Evolutionary conservation across 2,113 vertebrate genomes (phyloP), one percentile per base, ranked within the genome.

Genomic region (Platycercus adscitus): DNA sequence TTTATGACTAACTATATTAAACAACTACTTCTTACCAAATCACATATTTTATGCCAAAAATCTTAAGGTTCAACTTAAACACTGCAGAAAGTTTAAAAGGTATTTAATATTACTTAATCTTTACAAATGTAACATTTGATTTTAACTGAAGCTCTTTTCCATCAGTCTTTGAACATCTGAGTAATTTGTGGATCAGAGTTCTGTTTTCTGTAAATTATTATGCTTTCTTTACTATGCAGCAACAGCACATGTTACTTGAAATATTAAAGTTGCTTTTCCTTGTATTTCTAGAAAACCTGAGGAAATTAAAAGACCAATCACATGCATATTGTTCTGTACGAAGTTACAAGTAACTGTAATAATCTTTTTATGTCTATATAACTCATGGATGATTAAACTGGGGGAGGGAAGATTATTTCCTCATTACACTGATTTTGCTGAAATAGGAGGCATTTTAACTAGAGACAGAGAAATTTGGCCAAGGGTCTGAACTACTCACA

Each of bases 401-500:
- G 5, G 1, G 7, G 15, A 88, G 10, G 11, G n/a, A 85, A 73
- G 24, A 81, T 8, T 75, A 72, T 49, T 93, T n/a, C 33, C 82
- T 81, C 49, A 77, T 82, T 66, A 90, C 39, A 81, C 31, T 28
- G 56, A 89, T 86, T 97, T 73, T 70, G 15, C 37, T 68, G 64
- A 93, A 91, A 26, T 43, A 86, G 60, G 49, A 86, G 44, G 70
- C 5, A 61, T 76, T 85, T 89, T 86, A 88, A 86, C 68, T 72
- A 81, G 4, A 70, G 17, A 76, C 11, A 95, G 33, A 72, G 58
- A 97, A 97, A 24, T 78, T 60, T 95, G 81, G 81, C 35, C 25
- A 94, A 89, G 73, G 52, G 17, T 73, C 58, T 81, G 35, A 93
- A 79, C 64, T 94, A 97, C 97, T 98, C 97, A 99, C 99, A 89